A percentile compares a stretch with the other conserved stretches of the same genome.
Conservation (phyloP, 1,140 invertebrate species). For the Triops cancriformis region DNA sequence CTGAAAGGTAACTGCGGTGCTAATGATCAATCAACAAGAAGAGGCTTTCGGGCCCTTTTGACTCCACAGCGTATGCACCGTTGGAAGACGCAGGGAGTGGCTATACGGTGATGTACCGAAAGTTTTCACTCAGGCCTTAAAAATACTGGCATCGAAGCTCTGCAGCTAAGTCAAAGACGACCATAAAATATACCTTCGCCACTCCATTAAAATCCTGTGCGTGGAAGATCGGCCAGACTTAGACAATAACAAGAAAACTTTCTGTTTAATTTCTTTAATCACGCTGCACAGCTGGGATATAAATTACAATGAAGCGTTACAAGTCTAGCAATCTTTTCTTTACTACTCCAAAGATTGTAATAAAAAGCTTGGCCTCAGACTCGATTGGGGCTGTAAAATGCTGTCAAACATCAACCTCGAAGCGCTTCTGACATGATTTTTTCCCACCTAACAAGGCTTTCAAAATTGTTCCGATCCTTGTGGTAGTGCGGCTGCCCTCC, state of each 20-base stretch:
- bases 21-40: neutral
- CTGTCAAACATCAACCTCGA: neutral
- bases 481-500: neutral
- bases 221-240: neutral
- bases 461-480: neutral
- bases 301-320: neutral
- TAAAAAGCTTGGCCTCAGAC: neutral
- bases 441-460: neutral
- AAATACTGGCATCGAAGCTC: neutral
- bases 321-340: neutral
- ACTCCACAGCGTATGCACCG: neutral
- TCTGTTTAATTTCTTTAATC: conserved; percentile 2
- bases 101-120: neutral
- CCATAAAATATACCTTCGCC: neutral
- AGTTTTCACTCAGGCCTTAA: neutral
- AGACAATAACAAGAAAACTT: neutral
- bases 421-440: conserved; percentile 3
- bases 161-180: neutral
- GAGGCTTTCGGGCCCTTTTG: neutral
- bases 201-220: neutral
- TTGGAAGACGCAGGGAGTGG: too few species aligned
- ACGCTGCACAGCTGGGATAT: neutral
- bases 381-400: neutral
- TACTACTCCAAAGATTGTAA: neutral
- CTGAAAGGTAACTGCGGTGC: conserved; percentile 8